Conservation (phyloP, 2,888 invertebrate species). For the Lithodes maja region DNA sequence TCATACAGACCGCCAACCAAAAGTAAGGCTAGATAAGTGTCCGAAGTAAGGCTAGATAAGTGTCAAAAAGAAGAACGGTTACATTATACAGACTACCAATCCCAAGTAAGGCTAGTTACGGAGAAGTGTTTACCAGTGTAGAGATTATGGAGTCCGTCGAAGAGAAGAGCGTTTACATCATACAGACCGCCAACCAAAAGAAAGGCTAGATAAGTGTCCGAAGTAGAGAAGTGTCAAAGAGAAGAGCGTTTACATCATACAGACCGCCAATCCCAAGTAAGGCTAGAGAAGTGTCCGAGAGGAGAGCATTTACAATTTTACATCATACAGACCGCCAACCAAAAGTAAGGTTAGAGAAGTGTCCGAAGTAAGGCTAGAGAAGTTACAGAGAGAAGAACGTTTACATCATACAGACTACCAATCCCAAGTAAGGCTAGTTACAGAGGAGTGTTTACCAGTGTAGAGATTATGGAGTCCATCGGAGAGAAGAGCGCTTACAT, state of each 20-base stretch:
- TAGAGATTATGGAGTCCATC: slow-evolving; percentile 70
- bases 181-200: slow-evolving; percentile 70
- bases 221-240: neutral
- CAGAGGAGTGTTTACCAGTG: slow-evolving; percentile 46
- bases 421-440: too few species aligned
- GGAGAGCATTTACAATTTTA: slow-evolving; percentile 62
- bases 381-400: neutral
- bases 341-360: slow-evolving; percentile 60
- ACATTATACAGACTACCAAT: neutral
- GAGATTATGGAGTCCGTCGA: slow-evolving; percentile 70
- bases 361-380: neutral
- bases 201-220: slow-evolving; percentile 38
- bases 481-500: slow-evolving; percentile 70
- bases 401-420: neutral
- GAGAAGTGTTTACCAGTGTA: slow-evolving; percentile 53
- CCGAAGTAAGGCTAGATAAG: neutral
- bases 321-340: slow-evolving; percentile 70
- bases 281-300: slow-evolving; percentile 51
- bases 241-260: neutral
- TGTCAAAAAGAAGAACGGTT: neutral
- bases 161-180: slow-evolving; percentile 70
- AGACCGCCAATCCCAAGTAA: neutral
- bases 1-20: slow-evolving; percentile 70
- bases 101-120: too few species aligned
- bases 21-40: slow-evolving; percentile 58